Base-by-base conservation (phyloP, 1,140 invertebrate species). In the Meloidogyne exigua region DNA sequence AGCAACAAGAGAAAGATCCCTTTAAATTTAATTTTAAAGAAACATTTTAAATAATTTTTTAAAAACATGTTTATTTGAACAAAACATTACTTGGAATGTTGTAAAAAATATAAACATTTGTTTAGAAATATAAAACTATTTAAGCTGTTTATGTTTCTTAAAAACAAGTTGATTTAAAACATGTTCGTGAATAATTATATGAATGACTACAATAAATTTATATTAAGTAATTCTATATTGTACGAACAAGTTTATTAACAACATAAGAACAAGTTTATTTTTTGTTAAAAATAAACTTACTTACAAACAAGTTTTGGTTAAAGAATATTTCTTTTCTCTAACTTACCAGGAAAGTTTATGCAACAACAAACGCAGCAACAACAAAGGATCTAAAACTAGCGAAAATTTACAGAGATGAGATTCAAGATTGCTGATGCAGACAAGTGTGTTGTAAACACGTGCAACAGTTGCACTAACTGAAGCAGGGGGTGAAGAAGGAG, bases 331-430 rank as follows among this genome's bases (percentile, higher is more conserved):
- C 2, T 32, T 32, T n/a, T 64, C 26, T 36, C 21, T 23, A 12
- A 13, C 28, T 21, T 36, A 63, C 84, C 84, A 85, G 2, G 83
- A 80, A 21, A 85, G 69, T 74, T 87, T 87, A 75, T 87, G 85
- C 13, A 87, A 72, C 12, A 87, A 76, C 15, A 87, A 57, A 15
- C 86, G 74, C 11, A 87, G 73, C 23, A 87, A 66, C n/a, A 87
- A 79, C 62, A 82, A 85, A 0, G 86, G 87, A 57, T 87, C 85
- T 18, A 87, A 28, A 13, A 87, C 81, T 39, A 87, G 28, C 2
- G 85, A 86, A 26, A 87, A 79, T 76, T 87, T 87, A 72, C 86
- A 86, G 5, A 87, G 72, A 79, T 87, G 85, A 11, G 75, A 76
- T 77, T 86, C 85, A n/a, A 86, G 65, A 76, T 84, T 84, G 79